Percentiles rank a stretch among this genome's conserved stretches.
phyloP scores from a whole-genome alignment of 2,113 vertebrate species.

The Calyptommatus sinebrachiatus region DNA sequence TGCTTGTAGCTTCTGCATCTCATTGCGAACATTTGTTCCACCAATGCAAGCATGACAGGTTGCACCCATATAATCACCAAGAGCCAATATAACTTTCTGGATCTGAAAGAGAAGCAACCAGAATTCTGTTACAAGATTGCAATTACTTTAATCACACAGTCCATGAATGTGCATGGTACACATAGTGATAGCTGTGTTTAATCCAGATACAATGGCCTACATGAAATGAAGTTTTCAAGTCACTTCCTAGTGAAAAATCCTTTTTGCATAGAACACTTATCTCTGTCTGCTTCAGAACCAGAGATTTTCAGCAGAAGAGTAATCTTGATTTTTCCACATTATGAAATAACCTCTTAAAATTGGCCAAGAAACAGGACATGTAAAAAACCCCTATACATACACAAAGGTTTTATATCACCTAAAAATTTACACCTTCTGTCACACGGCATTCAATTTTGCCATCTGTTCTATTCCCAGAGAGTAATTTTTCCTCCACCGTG shows the following conservation, averaged over 20 bases:
- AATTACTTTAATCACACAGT: no score
- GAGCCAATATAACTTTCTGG: slow-evolving; percentile 86
- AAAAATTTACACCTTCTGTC: no score
- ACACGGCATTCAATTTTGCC: no score
- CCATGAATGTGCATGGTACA: not conserved
- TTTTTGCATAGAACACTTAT: not conserved
- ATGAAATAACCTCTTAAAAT: not conserved
- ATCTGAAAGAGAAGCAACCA: slow-evolving; percentile 70
- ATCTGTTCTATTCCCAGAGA: no score
- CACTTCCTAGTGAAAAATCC: not conserved
- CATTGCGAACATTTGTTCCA: slow-evolving; percentile 87
- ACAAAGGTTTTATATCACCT: not conserved
- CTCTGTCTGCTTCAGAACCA: not conserved
- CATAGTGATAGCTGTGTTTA: not conserved
- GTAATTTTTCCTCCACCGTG: not conserved
- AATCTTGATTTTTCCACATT: not conserved
- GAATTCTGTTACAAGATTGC: not conserved
- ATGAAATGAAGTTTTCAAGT: not conserved
- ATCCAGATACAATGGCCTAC: not conserved
- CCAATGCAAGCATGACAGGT: slow-evolving; percentile 89
- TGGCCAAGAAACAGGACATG: not conserved
- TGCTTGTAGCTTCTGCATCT: slow-evolving; percentile 87
- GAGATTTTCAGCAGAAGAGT: not conserved
- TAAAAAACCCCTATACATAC: not conserved
- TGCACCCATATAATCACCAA: slow-evolving; percentile 90